Conservation (phyloP, 2,113 vertebrate genomes). For the Psilopsiagon aymara region DNA sequence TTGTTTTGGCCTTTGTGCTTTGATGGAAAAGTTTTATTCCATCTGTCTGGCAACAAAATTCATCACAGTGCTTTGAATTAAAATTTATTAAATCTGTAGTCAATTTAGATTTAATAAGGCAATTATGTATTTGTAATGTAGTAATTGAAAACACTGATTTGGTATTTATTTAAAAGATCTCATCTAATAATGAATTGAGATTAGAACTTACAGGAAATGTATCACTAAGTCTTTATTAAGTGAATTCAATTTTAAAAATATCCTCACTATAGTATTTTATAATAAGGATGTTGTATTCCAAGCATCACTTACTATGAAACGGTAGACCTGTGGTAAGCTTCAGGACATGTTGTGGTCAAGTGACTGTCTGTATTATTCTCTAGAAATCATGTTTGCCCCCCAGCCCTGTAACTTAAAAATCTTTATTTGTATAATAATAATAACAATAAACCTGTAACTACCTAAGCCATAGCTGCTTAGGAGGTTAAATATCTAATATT, state of each 20-base stretch:
- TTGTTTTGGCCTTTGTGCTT: background rate
- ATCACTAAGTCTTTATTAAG: background rate
- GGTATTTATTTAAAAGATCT: background rate
- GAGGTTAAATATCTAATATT: background rate
- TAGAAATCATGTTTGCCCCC: background rate
- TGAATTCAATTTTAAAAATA: background rate
- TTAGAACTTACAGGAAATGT: background rate
- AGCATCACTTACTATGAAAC: background rate
- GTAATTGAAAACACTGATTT: background rate
- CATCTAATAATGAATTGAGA: background rate
- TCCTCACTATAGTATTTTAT: background rate
- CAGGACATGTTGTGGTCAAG: background rate
- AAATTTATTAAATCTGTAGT: background rate
- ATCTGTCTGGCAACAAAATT: background rate
- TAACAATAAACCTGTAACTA: background rate
- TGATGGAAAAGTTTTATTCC: background rate
- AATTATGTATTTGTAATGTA: background rate
- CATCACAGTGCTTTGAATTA: background rate
- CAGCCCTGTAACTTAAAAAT: background rate
- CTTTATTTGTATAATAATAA: background rate
- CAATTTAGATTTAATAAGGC: background rate
- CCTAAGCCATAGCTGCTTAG: background rate
- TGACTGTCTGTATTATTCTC: background rate
- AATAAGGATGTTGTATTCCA: background rate
- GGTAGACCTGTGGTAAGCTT: background rate